Evolutionary conservation across 2,888 invertebrate genomes (phyloP).

Genomic region (Portevinia maculata): DNA sequence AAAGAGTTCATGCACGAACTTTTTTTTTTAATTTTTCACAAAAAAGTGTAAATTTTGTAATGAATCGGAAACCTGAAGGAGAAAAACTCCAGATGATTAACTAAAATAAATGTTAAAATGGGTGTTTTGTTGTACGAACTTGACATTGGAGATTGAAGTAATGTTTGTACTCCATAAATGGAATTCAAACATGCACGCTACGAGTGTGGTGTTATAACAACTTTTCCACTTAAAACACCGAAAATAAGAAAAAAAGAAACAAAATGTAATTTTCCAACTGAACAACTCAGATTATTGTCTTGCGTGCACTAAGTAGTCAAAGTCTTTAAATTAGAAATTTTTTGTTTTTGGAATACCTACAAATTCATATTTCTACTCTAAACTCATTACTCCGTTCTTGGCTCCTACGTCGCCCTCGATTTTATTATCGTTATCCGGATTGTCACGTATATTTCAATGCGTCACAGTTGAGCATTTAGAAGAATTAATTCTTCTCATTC

Average conservation of each 20-base stretch:
- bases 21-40: conserved; percentile 1
- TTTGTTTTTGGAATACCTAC: conserved; percentile 46
- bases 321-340: conserved; percentile 1
- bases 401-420: neutral
- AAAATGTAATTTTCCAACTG: conserved; percentile 40
- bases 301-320: conserved; percentile 23
- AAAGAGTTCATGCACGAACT: conserved; percentile 52
- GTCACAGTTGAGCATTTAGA: neutral
- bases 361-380: no score
- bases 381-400: no score
- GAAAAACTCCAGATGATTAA: neutral
- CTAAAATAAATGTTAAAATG: neutral
- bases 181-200: neutral
- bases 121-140: neutral
- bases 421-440: conserved; percentile 30
- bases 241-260: neutral
- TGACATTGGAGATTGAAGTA: conserved; percentile 43
- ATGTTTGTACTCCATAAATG: conserved; percentile 4
- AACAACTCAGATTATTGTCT: conserved; percentile 26
- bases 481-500: conserved; percentile 30
- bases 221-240: conserved; percentile 32
- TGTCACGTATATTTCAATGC: conserved; percentile 8
- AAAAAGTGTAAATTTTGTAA: conserved; percentile 2
- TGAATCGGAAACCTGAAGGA: neutral
- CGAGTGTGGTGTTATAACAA: neutral